Base-by-base conservation (phyloP, 2,888 invertebrate genomes). In the Gasteruption jaculator region DNA sequence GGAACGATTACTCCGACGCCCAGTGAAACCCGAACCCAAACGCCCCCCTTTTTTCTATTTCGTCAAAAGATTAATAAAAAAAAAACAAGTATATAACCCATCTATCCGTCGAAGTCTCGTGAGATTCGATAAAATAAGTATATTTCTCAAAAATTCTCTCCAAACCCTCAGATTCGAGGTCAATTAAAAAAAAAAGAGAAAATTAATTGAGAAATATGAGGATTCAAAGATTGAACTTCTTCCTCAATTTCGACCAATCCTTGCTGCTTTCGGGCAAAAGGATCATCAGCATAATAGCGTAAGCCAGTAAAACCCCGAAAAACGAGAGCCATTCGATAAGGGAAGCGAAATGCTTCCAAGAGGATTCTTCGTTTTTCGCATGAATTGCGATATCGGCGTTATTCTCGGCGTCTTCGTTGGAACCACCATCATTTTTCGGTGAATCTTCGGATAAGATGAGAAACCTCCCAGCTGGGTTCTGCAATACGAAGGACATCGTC, bases 321-420 rank as follows among this genome's bases (percentile, higher is more conserved):
- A 69, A 59, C 2, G 56, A 55, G 2, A 65, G 22, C 61, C 65
- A 63, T 18, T 68, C 65, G 34, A 68, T 27, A 24, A 68, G 53
- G 5, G 54, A 50, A 1, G 64, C 59, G 8, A 66, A 53, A 15
- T 57, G 53, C 39, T 49, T 52, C 69, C 69, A 69, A 3, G 55
- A 52, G 1, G 53, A 48, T 35, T 48, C 49, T 25, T 50, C 54
- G 3, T 46, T 24, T 3, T 5, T 19, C 3, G 12, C 8, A 1
- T 18, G 10, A 3, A 12, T 48, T 2, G 42, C 14, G 6, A 47
- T 11, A 21, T 52, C 51, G 2, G 49, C 43, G 18, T 49, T 58
- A 15, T 52, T 55, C 4, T 57, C 60, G 7, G 8, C 34, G 16
- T 50, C 54, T 10, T 50, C 52, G 6, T 45, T 48, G 2, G 44